Evolutionary conservation across 1,140 invertebrate species (phyloP).

Genomic region (Trichonephila clavipes): DNA sequence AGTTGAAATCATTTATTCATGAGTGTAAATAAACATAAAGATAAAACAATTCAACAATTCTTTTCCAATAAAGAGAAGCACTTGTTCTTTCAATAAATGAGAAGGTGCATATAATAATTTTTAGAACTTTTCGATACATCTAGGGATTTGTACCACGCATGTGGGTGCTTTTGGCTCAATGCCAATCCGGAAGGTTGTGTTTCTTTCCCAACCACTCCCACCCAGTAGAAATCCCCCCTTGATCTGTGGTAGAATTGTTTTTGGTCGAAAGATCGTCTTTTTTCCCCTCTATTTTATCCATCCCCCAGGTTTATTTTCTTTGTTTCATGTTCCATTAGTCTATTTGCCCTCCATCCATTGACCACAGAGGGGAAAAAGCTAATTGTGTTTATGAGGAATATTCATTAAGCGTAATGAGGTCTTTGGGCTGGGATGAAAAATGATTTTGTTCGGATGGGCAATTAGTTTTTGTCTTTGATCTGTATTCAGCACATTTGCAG

Average conservation of each 20-base stretch:
- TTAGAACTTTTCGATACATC: too few relatives aligned
- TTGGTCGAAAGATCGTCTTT: background rate
- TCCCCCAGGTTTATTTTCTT: background rate
- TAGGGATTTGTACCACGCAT: background rate
- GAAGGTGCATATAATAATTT: too few relatives aligned
- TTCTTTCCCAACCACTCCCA: background rate
- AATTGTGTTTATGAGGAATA: slow-evolving; percentile 33
- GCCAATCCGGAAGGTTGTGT: background rate
- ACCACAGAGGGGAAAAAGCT: background rate
- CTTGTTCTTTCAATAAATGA: too few relatives aligned
- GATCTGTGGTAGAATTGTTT: slow-evolving; percentile 34
- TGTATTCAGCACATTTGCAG: background rate
- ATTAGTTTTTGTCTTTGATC: slow-evolving; percentile 29
- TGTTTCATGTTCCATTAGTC: slow-evolving; percentile 35
- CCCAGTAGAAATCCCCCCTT: background rate
- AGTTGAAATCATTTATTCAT: too few relatives aligned
- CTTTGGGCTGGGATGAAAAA: background rate
- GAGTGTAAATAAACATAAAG: too few relatives aligned
- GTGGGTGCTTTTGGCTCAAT: background rate
- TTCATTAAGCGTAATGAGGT: slow-evolving; percentile 12
- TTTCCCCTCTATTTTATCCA: background rate
- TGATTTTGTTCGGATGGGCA: background rate
- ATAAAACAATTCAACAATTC: too few relatives aligned
- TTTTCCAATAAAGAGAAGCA: too few relatives aligned
- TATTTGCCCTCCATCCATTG: background rate